Base-by-base conservation (phyloP, 1,140 invertebrate genomes). In the Tenebrio molitor region DNA sequence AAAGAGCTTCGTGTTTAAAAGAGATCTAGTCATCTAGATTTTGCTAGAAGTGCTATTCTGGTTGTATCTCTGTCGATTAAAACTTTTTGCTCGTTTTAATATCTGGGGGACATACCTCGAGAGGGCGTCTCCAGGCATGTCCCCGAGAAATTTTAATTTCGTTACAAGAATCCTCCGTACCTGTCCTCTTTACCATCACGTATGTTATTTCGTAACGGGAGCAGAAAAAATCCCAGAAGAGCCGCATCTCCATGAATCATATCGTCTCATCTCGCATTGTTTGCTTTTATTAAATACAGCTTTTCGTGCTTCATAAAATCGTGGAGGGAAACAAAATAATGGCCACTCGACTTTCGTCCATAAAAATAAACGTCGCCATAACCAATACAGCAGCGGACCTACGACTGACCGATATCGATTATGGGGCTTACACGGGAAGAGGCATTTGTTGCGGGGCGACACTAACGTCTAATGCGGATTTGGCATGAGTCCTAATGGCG, bases 401-500 rank as follows among this genome's bases (percentile, higher is more conserved):
- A 5, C 10, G 17, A n/a, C 17, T 1, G 14, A 58, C 29, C 50
- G 50, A 58, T 58, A 29, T 39, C 12, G 36, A n/a, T 39, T 39
- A 12, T 39, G n/a, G 4, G 7, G 36, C 36, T 39, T 29, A 29
- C 8, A 29, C 3, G 8, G 3, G 8, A 29, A 29, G 25, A 29
- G 8, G 25, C 25, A 29, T 29, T 29, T 29, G 25, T 29, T 29
- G 25, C 8, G 8, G 8, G 25, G 8, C 8, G 25, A 29, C 8
- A 29, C 8, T 4, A 29, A 29, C 3, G 25, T 8, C 3, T 50
- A 50, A 50, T 50, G 17, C 44, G 44, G 44, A 50, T 50, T 50
- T 50, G 44, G 44, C 44, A 50, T 50, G 16, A 50, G 10, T 50
- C 21, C 44, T 21, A 21, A 50, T 50, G 44, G 41, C 15, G 17